Conservation (phyloP, 2,113 vertebrate species). For the Callithrix jacchus region DNA sequence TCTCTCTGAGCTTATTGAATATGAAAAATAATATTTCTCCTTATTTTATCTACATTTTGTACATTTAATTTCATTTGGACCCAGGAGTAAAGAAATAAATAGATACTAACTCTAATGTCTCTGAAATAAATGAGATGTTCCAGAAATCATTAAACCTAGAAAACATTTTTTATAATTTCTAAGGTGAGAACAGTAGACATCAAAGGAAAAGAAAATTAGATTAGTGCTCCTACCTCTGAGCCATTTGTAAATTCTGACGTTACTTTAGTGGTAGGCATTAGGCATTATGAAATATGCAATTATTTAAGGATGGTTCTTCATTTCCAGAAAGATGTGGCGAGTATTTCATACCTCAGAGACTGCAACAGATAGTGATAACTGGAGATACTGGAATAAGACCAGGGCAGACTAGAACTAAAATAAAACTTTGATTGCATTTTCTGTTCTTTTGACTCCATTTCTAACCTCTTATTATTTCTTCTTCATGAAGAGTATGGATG, state of each 20-base stretch:
- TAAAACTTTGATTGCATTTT: background rate
- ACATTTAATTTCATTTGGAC: conserved; percentile 37
- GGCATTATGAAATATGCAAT: conserved; percentile 8
- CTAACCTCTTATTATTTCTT: background rate
- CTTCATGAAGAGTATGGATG: background rate
- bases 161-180: conserved; percentile 46
- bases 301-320: conserved; percentile 7
- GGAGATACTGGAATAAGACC: background rate
- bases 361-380: background rate
- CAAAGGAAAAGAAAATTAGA: conserved; percentile 41
- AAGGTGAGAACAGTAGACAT: conserved; percentile 19
- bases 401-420: background rate
- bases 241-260: conserved; percentile 27
- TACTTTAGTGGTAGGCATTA: background rate
- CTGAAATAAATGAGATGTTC: conserved; percentile 11
- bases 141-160: conserved; percentile 52
- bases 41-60: conserved; percentile 11
- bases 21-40: conserved; percentile 35
- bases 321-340: background rate
- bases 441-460: background rate
- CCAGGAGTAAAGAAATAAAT: conserved; percentile 11
- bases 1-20: background rate
- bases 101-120: background rate
- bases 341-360: background rate
- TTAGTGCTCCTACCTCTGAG: background rate